Percentiles rank a stretch among this genome's conserved stretches.
These are phyloP conservation scores for Dasysyrphus tricinctus DNA, from an alignment of 2,888 invertebrate species.

Conservation along the genomic window DNA sequence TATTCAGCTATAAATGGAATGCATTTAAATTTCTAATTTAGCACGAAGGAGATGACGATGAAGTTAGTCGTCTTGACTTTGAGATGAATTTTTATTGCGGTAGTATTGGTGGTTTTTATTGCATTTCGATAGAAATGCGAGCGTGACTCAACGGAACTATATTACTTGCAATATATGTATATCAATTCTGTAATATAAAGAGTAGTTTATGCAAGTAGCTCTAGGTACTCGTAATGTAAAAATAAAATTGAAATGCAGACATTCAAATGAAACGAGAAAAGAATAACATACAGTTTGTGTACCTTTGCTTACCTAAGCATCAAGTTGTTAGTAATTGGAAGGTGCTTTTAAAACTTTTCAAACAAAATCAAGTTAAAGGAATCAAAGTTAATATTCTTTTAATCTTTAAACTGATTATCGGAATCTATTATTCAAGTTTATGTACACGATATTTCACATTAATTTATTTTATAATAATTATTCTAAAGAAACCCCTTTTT, in stretches of 20 bases:
- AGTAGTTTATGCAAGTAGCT: neutral
- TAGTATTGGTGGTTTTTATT: neutral
- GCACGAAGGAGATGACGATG: neutral
- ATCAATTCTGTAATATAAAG: neutral
- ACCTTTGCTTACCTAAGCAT: neutral
- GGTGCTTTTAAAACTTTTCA: no score
- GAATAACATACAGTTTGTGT: neutral
- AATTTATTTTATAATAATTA: no score
- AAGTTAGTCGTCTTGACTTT: neutral
- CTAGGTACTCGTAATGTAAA: neutral
- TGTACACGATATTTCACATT: no score
- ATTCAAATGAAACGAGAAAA: neutral
- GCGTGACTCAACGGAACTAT: neutral
- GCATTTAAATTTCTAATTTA: constrained; percentile 21
- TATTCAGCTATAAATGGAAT: constrained; percentile 10
- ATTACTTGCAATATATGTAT: neutral
- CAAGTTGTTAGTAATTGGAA: neutral
- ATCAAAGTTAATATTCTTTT: no score
- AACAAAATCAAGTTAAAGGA: no score
- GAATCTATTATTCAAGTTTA: no score
- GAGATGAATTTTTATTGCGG: neutral
- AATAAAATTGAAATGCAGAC: neutral
- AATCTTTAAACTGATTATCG: no score
- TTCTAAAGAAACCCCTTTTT: no score
- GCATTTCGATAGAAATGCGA: neutral